Evolutionary conservation across 2,888 invertebrate genomes (phyloP), one percentile per base, ranked within the genome.

Genomic region (Trachelus stipa): DNA sequence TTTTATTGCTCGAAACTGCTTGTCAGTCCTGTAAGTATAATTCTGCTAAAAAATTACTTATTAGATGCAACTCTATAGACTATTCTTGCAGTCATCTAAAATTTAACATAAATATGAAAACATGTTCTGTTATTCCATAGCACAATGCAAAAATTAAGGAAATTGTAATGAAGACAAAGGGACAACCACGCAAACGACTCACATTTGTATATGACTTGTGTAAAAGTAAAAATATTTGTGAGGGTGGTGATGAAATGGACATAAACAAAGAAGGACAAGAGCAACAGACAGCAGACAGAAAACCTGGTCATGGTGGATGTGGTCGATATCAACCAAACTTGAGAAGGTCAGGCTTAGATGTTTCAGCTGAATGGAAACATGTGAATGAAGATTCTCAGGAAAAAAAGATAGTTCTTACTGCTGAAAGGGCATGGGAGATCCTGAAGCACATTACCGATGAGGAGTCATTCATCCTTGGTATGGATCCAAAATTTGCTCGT

Each of bases 371-470:
- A 92, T 99, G 99, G 99, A 99, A 98, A 92, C 96, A 99, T 91
- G 95, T 97, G 0, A 99, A 99, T 92, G 99, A 99, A 92, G 99
- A 99, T 88, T 97, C 98, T 11, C 99, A 99, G 92, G 98, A 99
- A 90, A 97, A 97, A 90, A 99, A 99, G 92, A 98, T 98, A 31
- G 93, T 94, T 1, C 93, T 99, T 11, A 97, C 97, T 11, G 99
- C 99, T 2, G 99, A 99, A 91, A 93, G 98, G 85, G 99, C 99
- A 2, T 97, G 97, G 94, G 99, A 99, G 92, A 98, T 99, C 83
- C 94, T 99, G 69, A 98, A 98, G 92, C 97, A 97, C 88, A 98
- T 98, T 76, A 95, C 96, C 91, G 99, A 99, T 92, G 99, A 99
- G 90, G 99, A 99, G 91, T 98, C 98, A 83, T 95, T 96, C 82